Conservation (phyloP, 2,113 vertebrate species). For the Oncorhynchus keta region DNA sequence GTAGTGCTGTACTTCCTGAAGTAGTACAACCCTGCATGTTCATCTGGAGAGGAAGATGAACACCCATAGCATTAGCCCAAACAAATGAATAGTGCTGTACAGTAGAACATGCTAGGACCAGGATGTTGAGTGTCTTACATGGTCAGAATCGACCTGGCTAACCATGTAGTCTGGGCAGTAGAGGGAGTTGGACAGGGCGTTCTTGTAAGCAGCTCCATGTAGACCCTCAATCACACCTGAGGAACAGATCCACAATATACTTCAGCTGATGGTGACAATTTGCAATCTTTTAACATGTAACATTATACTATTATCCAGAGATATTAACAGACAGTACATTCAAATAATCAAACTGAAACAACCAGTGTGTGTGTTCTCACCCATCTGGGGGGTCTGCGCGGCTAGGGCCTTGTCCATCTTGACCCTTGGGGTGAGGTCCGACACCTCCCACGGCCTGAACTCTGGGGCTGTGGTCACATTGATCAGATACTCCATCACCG, state of each 20-base stretch:
- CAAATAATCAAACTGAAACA: too few species aligned
- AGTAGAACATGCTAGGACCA: not conserved
- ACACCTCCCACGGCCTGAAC: slow-evolving; percentile 92
- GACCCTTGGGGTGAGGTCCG: slow-evolving; percentile 76
- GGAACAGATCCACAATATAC: not conserved
- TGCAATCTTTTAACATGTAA: not conserved
- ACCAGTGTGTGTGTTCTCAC: slow-evolving; percentile 64
- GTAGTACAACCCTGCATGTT: too few species aligned
- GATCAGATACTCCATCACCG: slow-evolving; percentile 96
- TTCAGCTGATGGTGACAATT: not conserved
- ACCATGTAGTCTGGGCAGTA: slow-evolving; percentile 90
- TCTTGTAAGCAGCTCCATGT: slow-evolving; percentile 88
- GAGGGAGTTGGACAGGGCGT: slow-evolving; percentile 86
- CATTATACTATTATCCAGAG: not conserved
- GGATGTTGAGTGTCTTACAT: slow-evolving; percentile 70
- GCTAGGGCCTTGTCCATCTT: slow-evolving; percentile 83
- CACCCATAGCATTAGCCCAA: too few species aligned
- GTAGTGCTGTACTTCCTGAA: too few species aligned
- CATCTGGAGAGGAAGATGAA: too few species aligned
- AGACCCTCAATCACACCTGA: slow-evolving; percentile 87
- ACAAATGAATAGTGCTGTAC: not conserved
- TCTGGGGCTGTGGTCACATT: slow-evolving; percentile 95
- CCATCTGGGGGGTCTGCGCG: slow-evolving; percentile 80
- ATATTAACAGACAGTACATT: too few species aligned
- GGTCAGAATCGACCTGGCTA: slow-evolving; percentile 84